Evolutionary conservation across 64 coral and sea anemone genomes (phyloP).

Genomic region (Dendronephthya gigantea): DNA sequence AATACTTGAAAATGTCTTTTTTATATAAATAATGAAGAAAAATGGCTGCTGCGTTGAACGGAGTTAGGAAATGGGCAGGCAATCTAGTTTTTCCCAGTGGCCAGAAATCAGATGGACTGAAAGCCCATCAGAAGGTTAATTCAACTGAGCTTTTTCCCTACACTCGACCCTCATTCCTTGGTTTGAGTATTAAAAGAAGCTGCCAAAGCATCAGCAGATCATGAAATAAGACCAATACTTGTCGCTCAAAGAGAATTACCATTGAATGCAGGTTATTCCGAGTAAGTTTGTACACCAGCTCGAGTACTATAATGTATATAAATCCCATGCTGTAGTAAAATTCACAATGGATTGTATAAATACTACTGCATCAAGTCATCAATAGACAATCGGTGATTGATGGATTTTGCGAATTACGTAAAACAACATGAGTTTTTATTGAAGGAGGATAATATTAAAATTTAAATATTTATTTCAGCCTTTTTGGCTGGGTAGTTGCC

Average conservation of each 20-base stretch:
- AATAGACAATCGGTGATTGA: too few relatives aligned
- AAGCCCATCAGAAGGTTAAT: neutral
- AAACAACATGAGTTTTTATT: too few relatives aligned
- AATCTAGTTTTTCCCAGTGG: neutral
- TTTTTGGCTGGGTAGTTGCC: too few relatives aligned
- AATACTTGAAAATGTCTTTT: neutral
- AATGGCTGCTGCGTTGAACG: neutral
- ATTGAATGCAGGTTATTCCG: neutral
- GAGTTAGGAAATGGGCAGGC: neutral
- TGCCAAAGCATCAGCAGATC: neutral
- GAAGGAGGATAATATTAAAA: too few relatives aligned
- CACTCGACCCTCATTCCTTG: neutral
- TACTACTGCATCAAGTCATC: too few relatives aligned
- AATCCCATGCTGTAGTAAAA: too few relatives aligned
- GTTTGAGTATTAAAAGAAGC: neutral
- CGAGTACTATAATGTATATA: too few relatives aligned
- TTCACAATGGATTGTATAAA: too few relatives aligned
- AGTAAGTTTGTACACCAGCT: neutral
- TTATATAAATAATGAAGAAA: neutral
- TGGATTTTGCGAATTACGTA: too few relatives aligned
- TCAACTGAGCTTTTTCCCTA: neutral
- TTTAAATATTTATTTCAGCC: too few relatives aligned
- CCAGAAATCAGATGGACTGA: neutral
- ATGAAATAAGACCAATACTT: slow-evolving; percentile 2
- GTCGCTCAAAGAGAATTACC: neutral